Base-by-base conservation (phyloP, 2,797 vertebrate species). In the Phataginus tetradactyla region DNA sequence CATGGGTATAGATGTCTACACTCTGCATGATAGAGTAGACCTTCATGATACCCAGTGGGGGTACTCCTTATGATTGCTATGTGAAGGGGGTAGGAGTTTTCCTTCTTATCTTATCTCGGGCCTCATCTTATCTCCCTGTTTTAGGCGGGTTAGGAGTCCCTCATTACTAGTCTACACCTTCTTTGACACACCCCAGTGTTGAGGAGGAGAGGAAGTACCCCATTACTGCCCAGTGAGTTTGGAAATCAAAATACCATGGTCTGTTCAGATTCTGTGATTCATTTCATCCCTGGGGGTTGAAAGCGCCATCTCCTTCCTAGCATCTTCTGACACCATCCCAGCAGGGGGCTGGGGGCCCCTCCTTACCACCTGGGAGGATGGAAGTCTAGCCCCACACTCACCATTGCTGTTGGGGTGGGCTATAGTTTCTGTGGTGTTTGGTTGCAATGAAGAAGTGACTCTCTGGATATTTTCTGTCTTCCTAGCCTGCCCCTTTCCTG, bases 261-360 rank as follows among this genome's bases (percentile, higher is more conserved):
- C 78, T 75, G 45, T 32, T 14, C 8, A 75, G 57, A 57, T 4
- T 18, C 14, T 7, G 4, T 5, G 39, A 5, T 34, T 72, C 42
- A 25, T 59, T 39, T 20, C 13, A 45, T 77, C 6, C 37, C 61
- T 53, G 11, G 11, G 37, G 20, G 18, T 15, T 25, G 21, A 74
- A 74, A 86, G 12, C 21, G 57, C 42, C 55, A 80, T 69, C 12
- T 61, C 37, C 42, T 14, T 39, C 10, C 23, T 59, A 25, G 21
- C 18, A 13, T n/a, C 66, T 37, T 74, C 32, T 39, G 7, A 85
- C 42, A 10, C 29, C 12, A 7, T 1, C 7, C 32, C 17, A 39
- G 29, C 42, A 55, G 18, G 34, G 32, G 0, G 0, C 27, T 23
- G 32, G 4, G 14, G 4, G 14, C 1, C 20, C 25, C 49, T 51